A percentile compares a stretch with the other conserved stretches of the same genome.
These are phyloP conservation scores for Psephotus haematonotus DNA, from an alignment of 2,113 vertebrate species.

Conservation along the genomic window DNA sequence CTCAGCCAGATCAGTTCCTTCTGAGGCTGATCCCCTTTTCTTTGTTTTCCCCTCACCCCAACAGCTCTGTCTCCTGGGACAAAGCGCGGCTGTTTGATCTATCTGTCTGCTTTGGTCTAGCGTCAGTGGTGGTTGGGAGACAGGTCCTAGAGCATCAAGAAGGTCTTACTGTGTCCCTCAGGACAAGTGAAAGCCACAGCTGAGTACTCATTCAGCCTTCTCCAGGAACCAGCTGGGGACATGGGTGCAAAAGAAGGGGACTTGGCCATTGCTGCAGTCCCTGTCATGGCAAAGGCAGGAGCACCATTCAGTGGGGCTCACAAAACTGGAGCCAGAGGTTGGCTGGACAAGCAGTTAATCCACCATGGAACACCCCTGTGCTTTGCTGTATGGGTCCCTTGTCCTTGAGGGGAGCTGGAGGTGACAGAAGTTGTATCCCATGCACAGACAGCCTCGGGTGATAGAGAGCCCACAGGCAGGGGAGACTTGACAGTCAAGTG, in stretches of 20 bases:
- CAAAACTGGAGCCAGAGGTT: background rate
- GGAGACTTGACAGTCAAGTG: background rate
- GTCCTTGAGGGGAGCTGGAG: background rate
- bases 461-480: background rate
- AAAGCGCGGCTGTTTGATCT: background rate
- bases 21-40: background rate
- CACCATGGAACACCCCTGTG: background rate
- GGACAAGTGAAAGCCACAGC: background rate
- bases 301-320: background rate
- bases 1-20: background rate
- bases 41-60: background rate
- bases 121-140: background rate
- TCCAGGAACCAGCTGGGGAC: background rate
- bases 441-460: fast-evolving
- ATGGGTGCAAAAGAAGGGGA: background rate
- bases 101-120: background rate
- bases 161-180: background rate
- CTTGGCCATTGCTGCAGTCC: background rate
- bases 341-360: background rate
- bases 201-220: background rate
- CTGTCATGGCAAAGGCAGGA: background rate
- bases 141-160: background rate
- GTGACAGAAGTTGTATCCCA: background rate
- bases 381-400: background rate
- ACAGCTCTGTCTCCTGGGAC: background rate